phyloP scores from a whole-genome alignment of 2,113 vertebrate genomes.

The Rhinopomastus cyanomelas region DNA sequence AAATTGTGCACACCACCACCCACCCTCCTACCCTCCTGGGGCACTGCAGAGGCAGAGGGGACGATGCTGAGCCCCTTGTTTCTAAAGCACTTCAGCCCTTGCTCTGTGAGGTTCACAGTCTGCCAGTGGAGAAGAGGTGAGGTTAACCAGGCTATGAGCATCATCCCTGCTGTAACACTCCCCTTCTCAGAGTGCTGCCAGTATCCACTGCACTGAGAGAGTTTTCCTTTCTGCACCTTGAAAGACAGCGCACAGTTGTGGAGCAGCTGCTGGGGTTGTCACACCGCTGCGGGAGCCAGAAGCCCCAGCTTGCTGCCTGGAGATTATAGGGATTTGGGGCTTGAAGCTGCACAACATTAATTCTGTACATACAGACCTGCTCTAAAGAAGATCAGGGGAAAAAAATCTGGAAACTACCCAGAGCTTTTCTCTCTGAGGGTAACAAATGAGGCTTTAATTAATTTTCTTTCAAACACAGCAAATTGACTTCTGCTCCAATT shows the following conservation, averaged over 20 bases:
- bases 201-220: not conserved
- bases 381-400: not conserved
- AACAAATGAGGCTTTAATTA: slow-evolving; percentile 59
- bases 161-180: not conserved
- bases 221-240: not conserved
- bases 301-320: not conserved
- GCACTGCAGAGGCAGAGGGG: not conserved
- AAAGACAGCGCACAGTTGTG: not conserved
- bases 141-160: not conserved
- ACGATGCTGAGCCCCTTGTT: not conserved
- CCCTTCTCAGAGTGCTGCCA: accelerated
- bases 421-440: slow-evolving; percentile 52
- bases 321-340: not conserved
- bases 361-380: not conserved
- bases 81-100: not conserved
- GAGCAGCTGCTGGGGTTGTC: not conserved
- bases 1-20: not conserved
- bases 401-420: slow-evolving; percentile 44
- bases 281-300: not conserved
- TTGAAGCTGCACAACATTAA: not conserved
- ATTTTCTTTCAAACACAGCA: slow-evolving; percentile 66
- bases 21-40: not conserved
- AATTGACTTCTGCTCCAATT: slow-evolving; percentile 67
- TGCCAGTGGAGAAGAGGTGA: not conserved
- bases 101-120: not conserved